Evolutionary conservation across 2,797 vertebrate species (phyloP).

Genomic region (Zalophus californianus): DNA sequence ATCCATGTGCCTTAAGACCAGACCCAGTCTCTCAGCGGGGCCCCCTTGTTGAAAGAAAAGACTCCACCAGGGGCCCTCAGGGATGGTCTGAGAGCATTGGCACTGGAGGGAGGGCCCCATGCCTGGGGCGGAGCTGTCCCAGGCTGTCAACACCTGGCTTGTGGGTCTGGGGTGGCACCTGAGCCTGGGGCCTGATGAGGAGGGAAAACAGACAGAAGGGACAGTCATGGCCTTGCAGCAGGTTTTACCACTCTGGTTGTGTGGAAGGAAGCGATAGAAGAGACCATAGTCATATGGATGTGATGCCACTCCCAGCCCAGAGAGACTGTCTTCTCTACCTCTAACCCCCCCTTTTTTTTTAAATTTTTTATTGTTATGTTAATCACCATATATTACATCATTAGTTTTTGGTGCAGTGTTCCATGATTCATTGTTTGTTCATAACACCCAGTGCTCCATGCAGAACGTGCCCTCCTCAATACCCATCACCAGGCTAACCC

Average conservation of each 20-base stretch:
- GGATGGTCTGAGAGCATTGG: neutral
- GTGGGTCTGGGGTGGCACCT: neutral
- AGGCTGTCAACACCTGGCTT: neutral
- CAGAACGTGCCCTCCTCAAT: too few species aligned
- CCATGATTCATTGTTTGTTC: too few species aligned
- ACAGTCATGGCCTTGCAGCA: neutral
- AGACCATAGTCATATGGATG: neutral
- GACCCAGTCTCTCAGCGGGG: neutral
- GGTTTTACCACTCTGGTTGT: neutral
- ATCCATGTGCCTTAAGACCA: neutral
- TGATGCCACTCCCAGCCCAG: neutral
- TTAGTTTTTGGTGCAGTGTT: too few species aligned
- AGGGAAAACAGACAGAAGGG: neutral
- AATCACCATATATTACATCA: too few species aligned
- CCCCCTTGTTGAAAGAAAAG: neutral
- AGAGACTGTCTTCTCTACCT: neutral
- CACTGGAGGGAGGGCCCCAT: fast-evolving
- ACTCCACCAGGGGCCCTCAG: neutral
- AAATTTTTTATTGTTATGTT: too few species aligned
- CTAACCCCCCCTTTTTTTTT: neutral
- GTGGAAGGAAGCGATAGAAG: neutral
- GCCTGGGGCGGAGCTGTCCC: neutral
- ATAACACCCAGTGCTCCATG: too few species aligned
- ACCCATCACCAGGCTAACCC: too few species aligned
- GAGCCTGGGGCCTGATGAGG: neutral